These are phyloP conservation scores for Polia nebulosa DNA, from an alignment of 2,888 invertebrate genomes.

Conservation along the genomic window DNA sequence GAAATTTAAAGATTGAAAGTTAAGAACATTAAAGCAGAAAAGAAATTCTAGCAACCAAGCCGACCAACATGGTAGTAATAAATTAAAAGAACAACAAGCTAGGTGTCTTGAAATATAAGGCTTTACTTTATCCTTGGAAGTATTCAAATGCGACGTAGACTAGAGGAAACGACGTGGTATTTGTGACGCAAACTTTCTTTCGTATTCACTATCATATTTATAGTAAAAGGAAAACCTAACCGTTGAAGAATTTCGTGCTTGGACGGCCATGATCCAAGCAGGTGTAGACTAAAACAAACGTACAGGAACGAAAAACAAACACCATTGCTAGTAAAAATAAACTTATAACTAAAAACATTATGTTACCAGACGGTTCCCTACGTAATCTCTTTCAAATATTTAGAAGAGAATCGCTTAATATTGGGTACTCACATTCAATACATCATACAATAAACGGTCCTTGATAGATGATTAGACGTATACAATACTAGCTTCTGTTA, in stretches of 20 bases:
- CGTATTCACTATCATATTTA: conserved; percentile 14
- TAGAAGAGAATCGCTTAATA: conserved; percentile 3
- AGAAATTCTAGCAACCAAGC: too few relatives aligned
- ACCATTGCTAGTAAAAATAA: conserved; percentile 54
- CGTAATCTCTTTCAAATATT: conserved; percentile 16
- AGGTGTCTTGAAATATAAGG: not conserved
- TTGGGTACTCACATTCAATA: not conserved
- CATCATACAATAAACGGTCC: too few relatives aligned
- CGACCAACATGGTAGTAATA: too few relatives aligned
- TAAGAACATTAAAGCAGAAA: not conserved
- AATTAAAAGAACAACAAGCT: too few relatives aligned
- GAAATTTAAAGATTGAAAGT: not conserved
- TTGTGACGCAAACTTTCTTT: not conserved
- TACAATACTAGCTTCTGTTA: too few relatives aligned
- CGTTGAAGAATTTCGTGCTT: conserved; percentile 40
- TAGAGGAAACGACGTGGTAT: not conserved
- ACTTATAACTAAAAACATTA: conserved; percentile 28
- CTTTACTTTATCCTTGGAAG: not conserved
- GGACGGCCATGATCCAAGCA: conserved; percentile 59
- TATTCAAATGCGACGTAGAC: not conserved
- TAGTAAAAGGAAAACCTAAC: conserved; percentile 19
- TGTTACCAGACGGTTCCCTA: conserved; percentile 22
- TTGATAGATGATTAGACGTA: too few relatives aligned
- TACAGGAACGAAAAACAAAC: conserved; percentile 43
- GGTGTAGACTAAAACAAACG: conserved; percentile 46